Evolutionary conservation across 2,888 invertebrate genomes (phyloP).

Genomic region (Drosophila mayaguana): DNA sequence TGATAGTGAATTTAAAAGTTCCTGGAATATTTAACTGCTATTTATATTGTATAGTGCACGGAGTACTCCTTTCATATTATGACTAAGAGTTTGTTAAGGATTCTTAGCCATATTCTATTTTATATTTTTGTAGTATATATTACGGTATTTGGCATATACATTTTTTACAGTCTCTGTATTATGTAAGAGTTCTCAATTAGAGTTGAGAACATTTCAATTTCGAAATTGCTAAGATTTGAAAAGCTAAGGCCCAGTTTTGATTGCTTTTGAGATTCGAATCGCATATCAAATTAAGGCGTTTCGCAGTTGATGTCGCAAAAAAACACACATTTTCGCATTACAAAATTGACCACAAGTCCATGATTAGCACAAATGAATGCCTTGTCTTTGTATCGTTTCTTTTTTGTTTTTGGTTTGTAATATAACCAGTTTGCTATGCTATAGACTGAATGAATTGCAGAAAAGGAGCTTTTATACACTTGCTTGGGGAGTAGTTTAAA

Average conservation of each 20-base stretch:
- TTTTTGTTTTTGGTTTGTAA: conserved; percentile 23
- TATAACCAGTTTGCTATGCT: conserved; percentile 45
- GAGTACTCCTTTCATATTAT: neutral
- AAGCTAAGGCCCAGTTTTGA: neutral
- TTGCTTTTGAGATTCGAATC: neutral
- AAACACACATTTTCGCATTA: conserved; percentile 33
- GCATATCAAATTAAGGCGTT: conserved; percentile 20
- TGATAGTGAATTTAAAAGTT: neutral
- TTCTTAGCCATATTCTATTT: neutral
- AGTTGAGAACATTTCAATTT: neutral
- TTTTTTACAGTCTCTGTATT: too few species aligned
- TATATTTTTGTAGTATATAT: too few species aligned
- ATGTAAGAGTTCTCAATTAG: neutral
- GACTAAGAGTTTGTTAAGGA: neutral
- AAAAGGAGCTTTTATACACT: conserved; percentile 38
- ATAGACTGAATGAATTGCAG: conserved; percentile 38
- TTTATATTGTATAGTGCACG: neutral
- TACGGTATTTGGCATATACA: too few species aligned
- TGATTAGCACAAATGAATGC: conserved; percentile 52
- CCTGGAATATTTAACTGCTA: neutral
- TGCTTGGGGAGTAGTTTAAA: conserved; percentile 19
- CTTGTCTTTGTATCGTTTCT: neutral
- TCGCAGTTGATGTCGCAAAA: conserved; percentile 31
- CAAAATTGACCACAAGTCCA: conserved; percentile 51
- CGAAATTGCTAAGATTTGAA: neutral